phyloP scores from a whole-genome alignment of 92 coral and sea anemone species.

The Porites cylindrica region DNA sequence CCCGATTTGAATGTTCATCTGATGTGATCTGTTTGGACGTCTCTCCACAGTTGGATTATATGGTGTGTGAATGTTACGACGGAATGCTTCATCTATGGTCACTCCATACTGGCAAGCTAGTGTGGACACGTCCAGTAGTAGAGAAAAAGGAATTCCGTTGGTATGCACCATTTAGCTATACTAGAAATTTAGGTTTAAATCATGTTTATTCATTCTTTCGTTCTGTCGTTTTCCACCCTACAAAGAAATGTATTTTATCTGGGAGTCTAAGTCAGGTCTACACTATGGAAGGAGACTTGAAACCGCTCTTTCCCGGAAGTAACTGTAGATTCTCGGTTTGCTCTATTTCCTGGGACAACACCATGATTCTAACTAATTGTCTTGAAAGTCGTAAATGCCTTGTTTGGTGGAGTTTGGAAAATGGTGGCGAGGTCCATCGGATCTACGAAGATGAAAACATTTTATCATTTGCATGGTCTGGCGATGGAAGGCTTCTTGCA shows the following conservation, averaged over 20 bases:
- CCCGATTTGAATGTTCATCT: background rate
- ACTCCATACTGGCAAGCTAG: background rate
- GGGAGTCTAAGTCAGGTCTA: conserved; percentile 34
- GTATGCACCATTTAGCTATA: too few relatives aligned
- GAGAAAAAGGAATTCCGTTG: too few relatives aligned
- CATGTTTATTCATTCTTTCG: too few relatives aligned
- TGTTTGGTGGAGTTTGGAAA: conserved; percentile 22
- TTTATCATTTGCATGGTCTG: conserved; percentile 35
- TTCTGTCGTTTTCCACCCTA: conserved; percentile 31
- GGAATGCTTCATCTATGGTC: conserved; percentile 1
- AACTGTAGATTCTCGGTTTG: conserved; percentile 22
- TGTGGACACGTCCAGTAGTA: background rate
- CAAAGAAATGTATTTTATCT: background rate
- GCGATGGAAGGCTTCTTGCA: conserved; percentile 6
- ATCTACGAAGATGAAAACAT: background rate
- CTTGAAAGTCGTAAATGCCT: background rate
- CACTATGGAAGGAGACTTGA: conserved; percentile 12
- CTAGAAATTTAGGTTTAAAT: too few relatives aligned
- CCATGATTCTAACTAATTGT: conserved; percentile 19
- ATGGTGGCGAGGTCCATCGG: conserved; percentile 4
- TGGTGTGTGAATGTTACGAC: background rate
- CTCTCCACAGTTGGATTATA: background rate
- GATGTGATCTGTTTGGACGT: background rate
- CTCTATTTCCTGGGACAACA: conserved; percentile 31
- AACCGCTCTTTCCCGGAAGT: conserved; percentile 20